phyloP scores from a whole-genome alignment of 2,797 vertebrate species.

The Garrulus glandarius region DNA sequence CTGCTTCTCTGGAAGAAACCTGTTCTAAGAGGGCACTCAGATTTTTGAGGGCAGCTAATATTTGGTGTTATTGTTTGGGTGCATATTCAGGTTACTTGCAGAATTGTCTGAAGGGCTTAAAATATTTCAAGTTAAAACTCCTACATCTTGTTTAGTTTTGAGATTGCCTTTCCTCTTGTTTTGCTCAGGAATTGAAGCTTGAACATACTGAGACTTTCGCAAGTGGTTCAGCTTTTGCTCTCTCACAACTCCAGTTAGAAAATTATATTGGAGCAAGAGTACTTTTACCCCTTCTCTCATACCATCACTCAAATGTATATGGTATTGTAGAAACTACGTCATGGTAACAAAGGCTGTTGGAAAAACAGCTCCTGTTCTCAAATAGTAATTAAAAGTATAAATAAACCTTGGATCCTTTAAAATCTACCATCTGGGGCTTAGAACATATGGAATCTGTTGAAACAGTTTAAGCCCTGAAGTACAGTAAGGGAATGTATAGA shows the following conservation, averaged over 20 bases:
- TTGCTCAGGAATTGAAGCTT: neutral
- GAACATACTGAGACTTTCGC: neutral
- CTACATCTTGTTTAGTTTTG: neutral
- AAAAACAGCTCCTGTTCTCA: neutral
- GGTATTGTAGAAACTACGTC: neutral
- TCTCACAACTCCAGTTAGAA: neutral
- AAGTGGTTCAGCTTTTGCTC: neutral
- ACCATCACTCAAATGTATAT: neutral
- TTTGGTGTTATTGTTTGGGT: neutral
- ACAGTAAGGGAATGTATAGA: neutral
- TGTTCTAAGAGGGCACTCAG: neutral
- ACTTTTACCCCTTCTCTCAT: neutral
- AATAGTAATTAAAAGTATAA: neutral
- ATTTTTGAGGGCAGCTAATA: neutral
- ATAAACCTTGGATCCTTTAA: neutral
- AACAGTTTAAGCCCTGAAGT: neutral
- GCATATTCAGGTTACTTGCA: neutral
- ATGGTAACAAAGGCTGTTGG: neutral
- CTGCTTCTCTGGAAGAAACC: neutral
- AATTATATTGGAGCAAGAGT: neutral
- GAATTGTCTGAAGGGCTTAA: neutral
- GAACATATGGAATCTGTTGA: neutral
- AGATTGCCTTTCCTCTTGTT: neutral
- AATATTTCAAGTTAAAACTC: neutral
- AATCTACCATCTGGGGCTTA: neutral